Evolutionary conservation across 2,888 invertebrate species (phyloP).

Genomic region (Pseudoips prasinana): DNA sequence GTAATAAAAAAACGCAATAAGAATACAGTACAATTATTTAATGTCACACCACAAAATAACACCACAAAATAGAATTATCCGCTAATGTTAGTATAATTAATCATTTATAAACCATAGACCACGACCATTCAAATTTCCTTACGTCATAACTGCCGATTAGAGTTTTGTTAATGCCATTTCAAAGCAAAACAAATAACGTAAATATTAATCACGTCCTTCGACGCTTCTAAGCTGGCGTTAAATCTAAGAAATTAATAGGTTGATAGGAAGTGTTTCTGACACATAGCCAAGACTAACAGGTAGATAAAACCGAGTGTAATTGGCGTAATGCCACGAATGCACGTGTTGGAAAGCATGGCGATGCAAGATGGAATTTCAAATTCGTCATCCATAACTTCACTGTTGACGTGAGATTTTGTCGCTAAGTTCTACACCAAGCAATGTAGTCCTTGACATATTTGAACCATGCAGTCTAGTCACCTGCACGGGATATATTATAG

Average conservation of each 20-base stretch:
- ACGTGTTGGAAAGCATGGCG: conserved; percentile 24
- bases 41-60: too few relatives aligned
- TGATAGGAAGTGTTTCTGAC: conserved; percentile 49
- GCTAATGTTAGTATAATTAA: neutral
- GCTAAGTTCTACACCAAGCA: conserved; percentile 1
- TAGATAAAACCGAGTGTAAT: conserved; percentile 49
- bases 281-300: conserved; percentile 59
- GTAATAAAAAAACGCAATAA: too few relatives aligned
- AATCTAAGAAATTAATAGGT: conserved; percentile 37
- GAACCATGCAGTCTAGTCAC: too few relatives aligned
- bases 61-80: too few relatives aligned
- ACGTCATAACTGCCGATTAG: conserved; percentile 7
- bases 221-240: conserved; percentile 27
- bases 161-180: conserved; percentile 13
- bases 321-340: conserved; percentile 39
- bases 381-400: conserved; percentile 8
- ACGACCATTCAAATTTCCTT: neutral
- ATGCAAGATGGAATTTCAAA: conserved; percentile 19
- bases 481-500: conserved; percentile 19
- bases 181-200: conserved; percentile 18
- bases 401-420: neutral
- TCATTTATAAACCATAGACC: neutral
- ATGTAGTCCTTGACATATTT: too few relatives aligned
- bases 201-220: conserved; percentile 26
- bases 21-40: too few relatives aligned